Evolutionary conservation across 2,888 invertebrate species (phyloP).

Genomic region (Anthophora plumipes): DNA sequence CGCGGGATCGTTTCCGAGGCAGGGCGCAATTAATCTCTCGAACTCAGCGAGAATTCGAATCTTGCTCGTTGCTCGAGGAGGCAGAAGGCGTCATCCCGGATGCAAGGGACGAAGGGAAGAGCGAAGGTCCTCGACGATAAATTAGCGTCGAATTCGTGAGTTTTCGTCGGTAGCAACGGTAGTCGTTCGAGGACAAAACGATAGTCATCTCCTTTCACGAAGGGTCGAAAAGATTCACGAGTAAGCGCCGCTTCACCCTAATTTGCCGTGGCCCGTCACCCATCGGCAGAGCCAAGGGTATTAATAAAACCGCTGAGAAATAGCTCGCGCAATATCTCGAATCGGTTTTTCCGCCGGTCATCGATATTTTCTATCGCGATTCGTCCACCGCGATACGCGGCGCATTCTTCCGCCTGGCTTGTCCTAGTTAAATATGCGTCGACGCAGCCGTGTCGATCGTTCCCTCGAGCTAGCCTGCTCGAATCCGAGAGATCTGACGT

Average conservation of each 20-base stretch:
- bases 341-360: constrained; percentile 63
- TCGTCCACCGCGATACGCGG: constrained; percentile 40
- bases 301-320: constrained; percentile 77
- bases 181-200: constrained; percentile 72
- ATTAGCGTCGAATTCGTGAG: constrained; percentile 72
- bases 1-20: constrained; percentile 31
- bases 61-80: constrained; percentile 20
- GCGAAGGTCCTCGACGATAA: constrained; percentile 63
- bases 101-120: constrained; percentile 35
- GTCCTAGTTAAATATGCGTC: constrained; percentile 41
- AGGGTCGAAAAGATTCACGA: constrained; percentile 72
- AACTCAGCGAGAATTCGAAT: constrained; percentile 57
- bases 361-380: constrained; percentile 44
- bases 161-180: constrained; percentile 75
- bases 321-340: constrained; percentile 73
- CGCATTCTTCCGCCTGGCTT: background rate
- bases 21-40: constrained; percentile 51
- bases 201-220: constrained; percentile 74
- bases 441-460: constrained; percentile 47
- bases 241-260: constrained; percentile 68
- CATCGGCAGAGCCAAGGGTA: constrained; percentile 49
- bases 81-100: constrained; percentile 59
- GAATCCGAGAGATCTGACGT: constrained; percentile 33
- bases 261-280: constrained; percentile 64
- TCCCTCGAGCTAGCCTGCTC: constrained; percentile 7